Percentiles rank a stretch among this genome's conserved stretches.
Evolutionary conservation across 2,113 vertebrate genomes (phyloP).

Genomic region (Clarias macrocephalus): DNA sequence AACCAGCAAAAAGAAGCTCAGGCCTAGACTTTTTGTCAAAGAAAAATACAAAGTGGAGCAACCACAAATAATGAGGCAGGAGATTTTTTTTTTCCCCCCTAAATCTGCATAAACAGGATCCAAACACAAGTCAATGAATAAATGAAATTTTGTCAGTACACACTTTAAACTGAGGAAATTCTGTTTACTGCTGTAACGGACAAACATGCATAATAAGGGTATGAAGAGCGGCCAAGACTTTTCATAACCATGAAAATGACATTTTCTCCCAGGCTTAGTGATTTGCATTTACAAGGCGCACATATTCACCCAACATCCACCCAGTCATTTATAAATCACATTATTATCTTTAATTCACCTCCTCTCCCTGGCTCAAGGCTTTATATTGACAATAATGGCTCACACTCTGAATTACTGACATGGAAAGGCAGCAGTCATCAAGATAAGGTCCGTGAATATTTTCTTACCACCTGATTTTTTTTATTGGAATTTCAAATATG

Average conservation of each 20-base stretch:
- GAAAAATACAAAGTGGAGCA: constrained; percentile 19
- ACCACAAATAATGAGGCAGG: constrained; percentile 24
- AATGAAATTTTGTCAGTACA: constrained; percentile 37
- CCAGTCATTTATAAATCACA: constrained; percentile 41
- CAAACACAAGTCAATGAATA: constrained; percentile 24
- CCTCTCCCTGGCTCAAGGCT: constrained; percentile 23
- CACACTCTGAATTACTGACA: constrained; percentile 11
- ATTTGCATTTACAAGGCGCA: constrained; percentile 35
- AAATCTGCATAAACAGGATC: constrained; percentile 26
- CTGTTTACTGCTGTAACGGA: constrained; percentile 33
- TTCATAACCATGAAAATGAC: constrained; percentile 36
- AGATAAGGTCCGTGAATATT: background rate
- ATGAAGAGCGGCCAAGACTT: constrained; percentile 23
- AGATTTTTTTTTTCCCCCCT: background rate
- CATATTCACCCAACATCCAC: constrained; percentile 10
- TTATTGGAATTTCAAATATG: background rate
- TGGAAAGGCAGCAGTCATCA: constrained; percentile 6
- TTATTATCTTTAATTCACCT: constrained; percentile 44
- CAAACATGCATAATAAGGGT: constrained; percentile 29
- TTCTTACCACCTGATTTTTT: background rate
- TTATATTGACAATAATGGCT: constrained; percentile 15
- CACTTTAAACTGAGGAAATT: constrained; percentile 25
- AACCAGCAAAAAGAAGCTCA: background rate
- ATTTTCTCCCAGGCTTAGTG: constrained; percentile 29
- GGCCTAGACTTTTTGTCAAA: background rate